Conservation (phyloP, 1,140 invertebrate species). For the Aphelinus atriplicis region DNA sequence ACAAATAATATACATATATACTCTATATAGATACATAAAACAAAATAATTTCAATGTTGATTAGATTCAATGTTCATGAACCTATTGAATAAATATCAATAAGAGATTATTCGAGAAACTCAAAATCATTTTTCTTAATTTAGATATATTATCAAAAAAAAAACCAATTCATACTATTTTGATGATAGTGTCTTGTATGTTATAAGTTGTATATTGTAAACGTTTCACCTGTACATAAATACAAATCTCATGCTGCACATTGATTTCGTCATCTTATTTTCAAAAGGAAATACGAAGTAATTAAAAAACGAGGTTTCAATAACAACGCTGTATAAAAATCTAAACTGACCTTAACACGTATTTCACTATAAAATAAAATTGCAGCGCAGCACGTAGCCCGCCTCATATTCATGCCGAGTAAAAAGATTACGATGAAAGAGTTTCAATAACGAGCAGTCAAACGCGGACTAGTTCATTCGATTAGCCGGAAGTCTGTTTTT, state of each 20-base stretch:
- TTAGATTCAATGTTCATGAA: too few relatives aligned
- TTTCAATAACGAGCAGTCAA: constrained; percentile 23
- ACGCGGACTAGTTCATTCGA: constrained; percentile 15
- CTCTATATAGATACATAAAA: too few relatives aligned
- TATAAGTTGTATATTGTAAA: constrained; percentile 42
- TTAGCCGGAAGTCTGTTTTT: constrained; percentile 12
- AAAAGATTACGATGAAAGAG: constrained; percentile 30
- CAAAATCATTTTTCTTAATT: too few relatives aligned
- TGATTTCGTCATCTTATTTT: constrained; percentile 22
- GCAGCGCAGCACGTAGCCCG: constrained; percentile 18
- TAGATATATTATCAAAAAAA: too few relatives aligned
- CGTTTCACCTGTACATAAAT: constrained; percentile 27
- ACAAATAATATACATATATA: too few relatives aligned
- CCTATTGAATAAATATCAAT: too few relatives aligned
- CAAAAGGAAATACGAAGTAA: constrained; percentile 47
- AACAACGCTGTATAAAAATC: constrained; percentile 59
- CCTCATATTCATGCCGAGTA: constrained; percentile 41
- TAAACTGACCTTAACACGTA: constrained; percentile 57
- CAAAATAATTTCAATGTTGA: too few relatives aligned
- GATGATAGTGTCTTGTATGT: constrained; percentile 12
- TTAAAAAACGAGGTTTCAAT: constrained; percentile 39
- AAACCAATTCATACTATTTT: too few relatives aligned
- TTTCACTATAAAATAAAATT: constrained; percentile 53
- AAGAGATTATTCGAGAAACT: too few relatives aligned
- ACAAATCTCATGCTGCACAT: constrained; percentile 26